Evolutionary conservation across 2,113 vertebrate genomes (phyloP), one percentile per base, ranked within the genome.

Genomic region (Tyto alba): DNA sequence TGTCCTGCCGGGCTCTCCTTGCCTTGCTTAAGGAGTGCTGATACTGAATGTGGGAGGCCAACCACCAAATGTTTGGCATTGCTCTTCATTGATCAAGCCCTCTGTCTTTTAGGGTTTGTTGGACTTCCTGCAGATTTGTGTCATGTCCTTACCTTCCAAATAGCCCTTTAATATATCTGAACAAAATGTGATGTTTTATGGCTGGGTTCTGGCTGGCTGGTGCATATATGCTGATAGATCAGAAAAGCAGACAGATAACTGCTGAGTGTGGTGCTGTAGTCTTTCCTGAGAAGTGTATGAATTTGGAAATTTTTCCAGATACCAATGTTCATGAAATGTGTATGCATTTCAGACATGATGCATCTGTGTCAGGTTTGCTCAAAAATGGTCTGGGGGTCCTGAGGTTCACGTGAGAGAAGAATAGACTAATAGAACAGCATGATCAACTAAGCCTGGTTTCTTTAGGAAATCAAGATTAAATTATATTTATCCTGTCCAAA

Each of bases 61-160:
- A 18, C 47, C 3, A 1, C 62, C 38, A 32, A 16, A 21, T 16
- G 14, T 20, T 40, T 1, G 0, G 3, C 32, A 2, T 41, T 27
- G 21, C 66, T 71, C 36, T 34, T 48, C 27, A 3, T 8, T 56
- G 76, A 45, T 63, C 45, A 56, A 36, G 41, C 36, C 36, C 40
- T 43, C 40, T 56, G 27, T 32, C 59, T 62, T 72, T 43, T 77
- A 77, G 76, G 36, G 14, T 43, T 55, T 69, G 62, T 32, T 79
- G 57, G 52, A 82, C 72, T 72, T 77, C 63, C 64, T 66, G 45
- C 32, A 34, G 76, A 22, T 86, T 32, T 74, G 68, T 85, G 57
- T 86, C 57, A 7, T 15, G 16, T 55, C 38, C 38, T 30, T 57
- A 5, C 38, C 29, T 66, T 90, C 45, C 50, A 48, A 34, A 48